Base-by-base conservation (phyloP, 2,797 vertebrate genomes). In the Macrochelys suwanniensis region DNA sequence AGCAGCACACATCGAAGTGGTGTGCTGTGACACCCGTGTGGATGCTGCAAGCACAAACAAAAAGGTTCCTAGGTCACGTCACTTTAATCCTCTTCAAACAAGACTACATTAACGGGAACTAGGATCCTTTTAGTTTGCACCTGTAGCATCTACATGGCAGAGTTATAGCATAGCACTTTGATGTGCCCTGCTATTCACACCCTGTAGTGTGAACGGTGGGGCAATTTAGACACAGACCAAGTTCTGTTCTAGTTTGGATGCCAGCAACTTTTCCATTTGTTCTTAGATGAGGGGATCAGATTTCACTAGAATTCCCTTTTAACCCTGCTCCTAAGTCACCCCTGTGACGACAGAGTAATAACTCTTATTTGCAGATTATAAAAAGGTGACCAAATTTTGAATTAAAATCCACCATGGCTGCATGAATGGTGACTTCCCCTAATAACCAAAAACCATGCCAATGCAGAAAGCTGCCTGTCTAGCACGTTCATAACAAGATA, bases 401-500 rank as follows among this genome's bases (percentile, higher is more conserved):
- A 76, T 47, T 76, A 47, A 47, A 76, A 23, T 76, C 31, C 21
- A 8, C 54, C 1, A 1, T 0, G 11, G 37, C 47, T 7, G 26
- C 2, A 45, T 4, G 77, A 68, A 1, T 2, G 45, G 21, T 11
- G n/a, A 1, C 47, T 3, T 2, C 65, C 80, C 23, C n/a, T 65
- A 4, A 65, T 2, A 10, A 0, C 88, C 93, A 37, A 5, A 7
- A 54, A 1, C n/a, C 11, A 0, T 0, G 12, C 23, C 76, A 7
- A 1, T 0, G 0, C 0, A 31, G 53, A 19, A 0, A 0, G 4
- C 0, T 31, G 61, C 81, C 17, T 10, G n/a, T 19, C 19, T 47
- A 42, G 9, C 0, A 0, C 1, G 33, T 8, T 5, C 47, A 49
- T 0, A 81, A 82, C 80, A 54, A 4, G 56, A 1, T 21, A 2